These are phyloP conservation scores for Bombus impatiens DNA, from an alignment of 1,140 invertebrate species.

Conservation along the genomic window DNA sequence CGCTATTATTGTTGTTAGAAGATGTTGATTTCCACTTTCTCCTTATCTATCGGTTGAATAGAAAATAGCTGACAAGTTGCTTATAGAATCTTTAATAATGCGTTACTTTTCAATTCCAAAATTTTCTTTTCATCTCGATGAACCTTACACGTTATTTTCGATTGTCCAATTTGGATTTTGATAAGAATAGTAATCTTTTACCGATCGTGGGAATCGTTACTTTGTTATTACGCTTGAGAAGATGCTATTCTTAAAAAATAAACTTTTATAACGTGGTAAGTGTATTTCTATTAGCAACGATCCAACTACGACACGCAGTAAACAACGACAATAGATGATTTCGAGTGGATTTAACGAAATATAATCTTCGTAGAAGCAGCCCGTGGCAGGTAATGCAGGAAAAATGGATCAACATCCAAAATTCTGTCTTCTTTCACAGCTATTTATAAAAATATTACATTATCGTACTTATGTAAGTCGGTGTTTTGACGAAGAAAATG, in stretches of 20 bases:
- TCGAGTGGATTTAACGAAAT: background rate
- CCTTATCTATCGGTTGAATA: background rate
- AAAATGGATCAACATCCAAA: background rate
- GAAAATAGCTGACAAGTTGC: background rate
- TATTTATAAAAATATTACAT: background rate
- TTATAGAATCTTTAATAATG: background rate
- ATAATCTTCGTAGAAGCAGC: background rate
- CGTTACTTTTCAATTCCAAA: background rate
- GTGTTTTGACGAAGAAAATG: background rate
- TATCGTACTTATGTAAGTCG: background rate
- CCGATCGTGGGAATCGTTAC: too few relatives aligned
- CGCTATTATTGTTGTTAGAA: background rate
- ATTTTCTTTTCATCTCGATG: background rate
- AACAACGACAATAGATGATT: background rate
- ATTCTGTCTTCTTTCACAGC: background rate
- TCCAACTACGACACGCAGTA: background rate
- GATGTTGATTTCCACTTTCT: background rate
- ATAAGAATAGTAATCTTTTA: background rate
- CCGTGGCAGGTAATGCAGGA: background rate
- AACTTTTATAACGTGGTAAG: background rate
- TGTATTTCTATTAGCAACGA: background rate
- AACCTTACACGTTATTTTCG: background rate
- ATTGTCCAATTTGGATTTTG: background rate
- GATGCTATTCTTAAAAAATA: background rate
- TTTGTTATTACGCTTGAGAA: too few relatives aligned